Evolutionary conservation across 30 jellyfish, hydroid and myxozoan genomes (phyloP).

Genomic region (Nemopilema nomurai): DNA sequence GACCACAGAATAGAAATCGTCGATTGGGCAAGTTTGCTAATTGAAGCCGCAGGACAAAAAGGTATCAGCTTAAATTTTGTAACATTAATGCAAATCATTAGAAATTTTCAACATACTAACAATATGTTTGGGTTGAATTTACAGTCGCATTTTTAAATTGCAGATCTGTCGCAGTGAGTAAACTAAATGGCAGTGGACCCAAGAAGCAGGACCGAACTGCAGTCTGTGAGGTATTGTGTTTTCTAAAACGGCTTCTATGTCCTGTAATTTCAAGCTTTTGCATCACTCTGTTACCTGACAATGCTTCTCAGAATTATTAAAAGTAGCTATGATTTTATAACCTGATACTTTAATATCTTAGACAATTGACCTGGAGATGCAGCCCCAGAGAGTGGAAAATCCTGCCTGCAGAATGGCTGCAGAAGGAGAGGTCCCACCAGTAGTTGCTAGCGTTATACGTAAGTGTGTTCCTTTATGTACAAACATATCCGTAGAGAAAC

Average conservation of each 20-base stretch:
- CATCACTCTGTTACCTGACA: background rate
- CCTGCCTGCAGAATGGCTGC: background rate
- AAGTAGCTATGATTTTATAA: background rate
- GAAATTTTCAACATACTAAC: background rate
- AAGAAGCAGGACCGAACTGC: background rate
- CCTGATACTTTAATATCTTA: background rate
- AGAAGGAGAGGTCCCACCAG: background rate
- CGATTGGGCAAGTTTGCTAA: background rate
- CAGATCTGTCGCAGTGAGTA: background rate
- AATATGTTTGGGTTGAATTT: background rate
- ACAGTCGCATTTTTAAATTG: background rate
- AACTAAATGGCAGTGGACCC: background rate
- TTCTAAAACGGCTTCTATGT: background rate
- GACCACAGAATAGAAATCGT: background rate
- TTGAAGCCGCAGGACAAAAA: background rate
- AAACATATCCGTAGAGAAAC: background rate
- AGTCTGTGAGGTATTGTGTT: background rate
- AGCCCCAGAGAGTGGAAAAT: background rate
- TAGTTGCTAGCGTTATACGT: background rate
- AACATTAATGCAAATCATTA: background rate
- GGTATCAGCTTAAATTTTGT: background rate
- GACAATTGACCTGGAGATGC: background rate
- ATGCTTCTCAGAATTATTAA: background rate
- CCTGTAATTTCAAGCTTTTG: background rate
- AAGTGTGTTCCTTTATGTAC: background rate